Percentiles rank a stretch among this genome's conserved stretches.
phyloP scores from a whole-genome alignment of 2,888 invertebrate genomes.

The Petrolisthes cinctipes region DNA sequence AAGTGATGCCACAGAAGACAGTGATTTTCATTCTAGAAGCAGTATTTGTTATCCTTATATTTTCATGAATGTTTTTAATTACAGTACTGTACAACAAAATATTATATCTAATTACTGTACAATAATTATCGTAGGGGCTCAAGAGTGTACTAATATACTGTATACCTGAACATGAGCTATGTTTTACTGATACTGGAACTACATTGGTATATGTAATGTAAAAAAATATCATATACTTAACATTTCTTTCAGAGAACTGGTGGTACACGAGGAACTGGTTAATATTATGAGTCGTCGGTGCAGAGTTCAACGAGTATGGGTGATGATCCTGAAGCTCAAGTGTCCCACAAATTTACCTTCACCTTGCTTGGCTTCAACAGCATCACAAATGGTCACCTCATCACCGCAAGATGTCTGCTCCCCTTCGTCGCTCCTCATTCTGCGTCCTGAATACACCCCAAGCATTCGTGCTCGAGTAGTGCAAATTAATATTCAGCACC shows the following conservation, averaged over 20 bases:
- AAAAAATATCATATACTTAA: neutral
- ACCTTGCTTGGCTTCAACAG: too few relatives aligned
- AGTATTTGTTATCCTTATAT: too few relatives aligned
- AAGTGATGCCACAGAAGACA: too few relatives aligned
- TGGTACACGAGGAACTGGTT: conserved; percentile 34
- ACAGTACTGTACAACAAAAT: too few relatives aligned
- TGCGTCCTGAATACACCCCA: conserved; percentile 27
- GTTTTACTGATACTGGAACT: neutral
- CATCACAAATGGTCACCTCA: neutral
- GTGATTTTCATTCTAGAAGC: too few relatives aligned
- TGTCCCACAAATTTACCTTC: neutral
- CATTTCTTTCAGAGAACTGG: conserved; percentile 29
- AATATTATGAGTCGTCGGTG: conserved; percentile 21
- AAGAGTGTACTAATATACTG: too few relatives aligned
- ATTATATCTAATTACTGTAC: too few relatives aligned
- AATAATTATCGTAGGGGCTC: too few relatives aligned
- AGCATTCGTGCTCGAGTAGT: conserved; percentile 8
- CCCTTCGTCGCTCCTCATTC: neutral
- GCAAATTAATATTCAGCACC: conserved; percentile 14
- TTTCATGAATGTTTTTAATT: too few relatives aligned
- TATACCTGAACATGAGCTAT: too few relatives aligned
- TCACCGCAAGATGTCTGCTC: neutral
- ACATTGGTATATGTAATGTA: neutral
- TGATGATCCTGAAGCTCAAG: conserved; percentile 32
- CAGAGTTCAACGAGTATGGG: conserved; percentile 36